These are phyloP conservation scores for Dryadula phaetusa DNA, from an alignment of 2,888 invertebrate species.

Conservation along the genomic window DNA sequence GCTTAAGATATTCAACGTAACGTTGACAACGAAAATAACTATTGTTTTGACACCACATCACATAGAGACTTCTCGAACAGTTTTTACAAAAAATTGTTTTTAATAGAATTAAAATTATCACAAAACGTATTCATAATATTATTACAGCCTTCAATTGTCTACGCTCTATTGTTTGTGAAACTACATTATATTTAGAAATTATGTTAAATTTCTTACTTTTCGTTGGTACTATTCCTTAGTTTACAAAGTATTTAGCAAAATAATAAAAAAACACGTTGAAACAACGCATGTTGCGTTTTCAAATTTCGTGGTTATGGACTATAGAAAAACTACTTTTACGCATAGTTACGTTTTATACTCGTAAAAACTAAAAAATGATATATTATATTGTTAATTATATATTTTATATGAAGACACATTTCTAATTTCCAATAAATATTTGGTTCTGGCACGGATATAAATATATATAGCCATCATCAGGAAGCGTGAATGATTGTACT, in stretches of 20 bases:
- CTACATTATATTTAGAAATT: conserved; percentile 14
- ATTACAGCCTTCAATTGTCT: conserved; percentile 30
- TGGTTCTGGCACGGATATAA: neutral
- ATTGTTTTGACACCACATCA: conserved; percentile 22
- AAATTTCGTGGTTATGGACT: too few relatives aligned
- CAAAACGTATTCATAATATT: conserved; percentile 16
- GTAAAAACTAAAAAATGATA: too few relatives aligned
- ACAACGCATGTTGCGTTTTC: too few relatives aligned
- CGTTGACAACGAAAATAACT: conserved; percentile 11
- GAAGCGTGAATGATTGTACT: conserved; percentile 25
- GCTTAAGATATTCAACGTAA: neutral
- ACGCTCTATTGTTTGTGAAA: conserved; percentile 31
- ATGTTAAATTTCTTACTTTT: conserved; percentile 12
- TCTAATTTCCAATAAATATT: too few relatives aligned
- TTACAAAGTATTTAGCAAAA: too few relatives aligned
- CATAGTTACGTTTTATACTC: too few relatives aligned
- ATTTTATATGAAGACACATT: too few relatives aligned
- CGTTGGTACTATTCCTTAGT: too few relatives aligned
- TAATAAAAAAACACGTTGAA: too few relatives aligned
- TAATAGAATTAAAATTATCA: conserved; percentile 6
- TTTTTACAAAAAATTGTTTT: neutral
- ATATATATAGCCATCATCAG: neutral
- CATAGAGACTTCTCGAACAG: conserved; percentile 1
- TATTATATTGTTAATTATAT: too few relatives aligned
- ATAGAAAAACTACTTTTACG: too few relatives aligned